These are phyloP conservation scores for Cyrtonyx montezumae DNA, from an alignment of 2,113 vertebrate genomes.

Conservation along the genomic window DNA sequence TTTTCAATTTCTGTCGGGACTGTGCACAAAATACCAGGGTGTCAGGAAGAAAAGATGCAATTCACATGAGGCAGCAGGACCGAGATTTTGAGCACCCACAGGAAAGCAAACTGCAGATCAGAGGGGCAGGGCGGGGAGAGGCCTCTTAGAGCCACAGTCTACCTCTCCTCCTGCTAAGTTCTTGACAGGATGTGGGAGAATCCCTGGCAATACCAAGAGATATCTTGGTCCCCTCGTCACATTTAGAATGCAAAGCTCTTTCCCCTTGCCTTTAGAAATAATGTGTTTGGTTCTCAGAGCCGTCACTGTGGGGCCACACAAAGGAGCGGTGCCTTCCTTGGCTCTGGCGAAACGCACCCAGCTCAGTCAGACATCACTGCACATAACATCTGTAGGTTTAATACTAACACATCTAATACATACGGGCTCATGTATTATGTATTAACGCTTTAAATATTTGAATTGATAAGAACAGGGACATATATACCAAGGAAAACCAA, in stretches of 20 bases:
- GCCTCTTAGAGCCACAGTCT: background rate
- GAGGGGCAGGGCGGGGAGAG: conserved; percentile 7
- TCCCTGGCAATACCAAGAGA: conserved; percentile 15
- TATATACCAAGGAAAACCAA: background rate
- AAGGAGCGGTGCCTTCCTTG: background rate
- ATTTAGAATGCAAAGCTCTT: conserved; percentile 9
- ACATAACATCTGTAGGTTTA: accelerated
- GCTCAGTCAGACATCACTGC: background rate
- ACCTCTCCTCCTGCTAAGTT: background rate
- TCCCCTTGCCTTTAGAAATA: conserved; percentile 1
- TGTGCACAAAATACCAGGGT: background rate
- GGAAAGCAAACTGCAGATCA: background rate
- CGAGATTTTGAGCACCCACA: background rate
- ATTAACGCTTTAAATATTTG: background rate
- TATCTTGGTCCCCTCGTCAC: background rate
- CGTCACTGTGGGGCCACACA: background rate
- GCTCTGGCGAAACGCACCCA: background rate
- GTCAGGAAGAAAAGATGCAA: conserved; percentile 11
- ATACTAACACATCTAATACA: too few species aligned
- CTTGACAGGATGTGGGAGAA: conserved; percentile 50
- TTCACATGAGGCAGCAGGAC: background rate
- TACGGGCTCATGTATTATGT: background rate
- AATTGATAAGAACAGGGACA: background rate
- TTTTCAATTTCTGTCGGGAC: background rate
- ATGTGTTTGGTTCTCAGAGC: conserved; percentile 23